Conservation (phyloP, 2,113 vertebrate genomes). For the Loxodonta africana region DNA sequence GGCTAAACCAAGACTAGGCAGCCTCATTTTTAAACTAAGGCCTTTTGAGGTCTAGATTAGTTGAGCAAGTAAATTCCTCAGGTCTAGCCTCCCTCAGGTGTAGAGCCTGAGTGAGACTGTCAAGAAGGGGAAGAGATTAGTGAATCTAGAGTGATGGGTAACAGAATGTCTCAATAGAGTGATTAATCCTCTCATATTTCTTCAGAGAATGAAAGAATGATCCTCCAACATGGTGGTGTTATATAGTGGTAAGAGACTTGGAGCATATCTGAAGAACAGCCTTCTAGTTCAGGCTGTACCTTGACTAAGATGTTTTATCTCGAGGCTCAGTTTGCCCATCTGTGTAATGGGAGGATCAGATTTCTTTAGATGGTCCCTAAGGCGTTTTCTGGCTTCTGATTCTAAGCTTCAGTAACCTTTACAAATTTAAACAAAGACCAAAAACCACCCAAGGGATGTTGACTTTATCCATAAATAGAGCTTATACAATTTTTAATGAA, state of each 20-base stretch:
- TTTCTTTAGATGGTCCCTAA: not conserved
- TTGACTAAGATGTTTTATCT: not conserved
- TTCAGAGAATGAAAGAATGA: not conserved
- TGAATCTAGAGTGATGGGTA: not conserved
- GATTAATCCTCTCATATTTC: not conserved
- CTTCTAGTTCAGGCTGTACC: not conserved
- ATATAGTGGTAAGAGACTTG: no score
- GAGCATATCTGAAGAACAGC: not conserved
- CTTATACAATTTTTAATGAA: not conserved
- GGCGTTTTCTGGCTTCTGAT: not conserved
- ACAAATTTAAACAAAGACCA: constrained; percentile 33
- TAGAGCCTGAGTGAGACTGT: not conserved
- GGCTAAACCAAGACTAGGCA: not conserved
- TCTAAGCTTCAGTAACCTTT: not conserved
- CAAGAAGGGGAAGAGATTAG: not conserved
- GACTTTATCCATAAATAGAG: not conserved
- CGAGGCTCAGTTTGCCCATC: not conserved
- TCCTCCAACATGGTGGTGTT: no score
- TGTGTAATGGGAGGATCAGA: not conserved
- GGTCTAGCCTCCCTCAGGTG: not conserved
- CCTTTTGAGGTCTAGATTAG: not conserved
- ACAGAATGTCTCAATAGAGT: not conserved
- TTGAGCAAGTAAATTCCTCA: not conserved
- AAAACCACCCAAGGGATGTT: not conserved
- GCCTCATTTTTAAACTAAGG: not conserved